These are phyloP conservation scores for Choloepus hoffmanni DNA, from an alignment of 2,113 vertebrate genomes.

Conservation along the genomic window DNA sequence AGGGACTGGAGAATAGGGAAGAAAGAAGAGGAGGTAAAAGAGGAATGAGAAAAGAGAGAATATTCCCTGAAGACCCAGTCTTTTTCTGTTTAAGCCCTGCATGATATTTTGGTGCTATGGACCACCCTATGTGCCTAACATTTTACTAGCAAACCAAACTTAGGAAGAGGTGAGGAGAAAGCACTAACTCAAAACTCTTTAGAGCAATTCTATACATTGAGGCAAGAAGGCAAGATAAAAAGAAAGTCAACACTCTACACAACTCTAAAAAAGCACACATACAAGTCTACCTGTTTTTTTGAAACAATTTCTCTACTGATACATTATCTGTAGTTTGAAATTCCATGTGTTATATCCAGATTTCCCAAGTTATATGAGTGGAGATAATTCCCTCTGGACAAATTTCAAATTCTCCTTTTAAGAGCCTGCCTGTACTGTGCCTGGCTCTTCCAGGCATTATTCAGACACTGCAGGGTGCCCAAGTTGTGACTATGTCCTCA, in stretches of 20 bases:
- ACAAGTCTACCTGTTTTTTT: neutral
- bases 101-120: neutral
- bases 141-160: neutral
- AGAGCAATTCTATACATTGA: neutral
- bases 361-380: neutral
- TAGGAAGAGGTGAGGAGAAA: neutral
- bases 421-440: neutral
- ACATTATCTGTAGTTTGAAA: neutral
- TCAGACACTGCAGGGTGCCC: neutral
- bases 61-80: neutral
- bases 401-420: slow-evolving; percentile 16
- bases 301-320: neutral
- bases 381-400: neutral
- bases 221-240: neutral
- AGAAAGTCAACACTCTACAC: neutral
- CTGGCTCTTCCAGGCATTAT: neutral
- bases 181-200: neutral
- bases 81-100: neutral
- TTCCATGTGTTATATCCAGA: neutral
- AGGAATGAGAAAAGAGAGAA: neutral
- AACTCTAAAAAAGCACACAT: neutral
- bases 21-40: neutral
- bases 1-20: neutral
- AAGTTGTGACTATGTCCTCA: neutral
- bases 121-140: neutral